phyloP scores from a whole-genome alignment of 2,113 vertebrate genomes.

The Ceratotherium simum region DNA sequence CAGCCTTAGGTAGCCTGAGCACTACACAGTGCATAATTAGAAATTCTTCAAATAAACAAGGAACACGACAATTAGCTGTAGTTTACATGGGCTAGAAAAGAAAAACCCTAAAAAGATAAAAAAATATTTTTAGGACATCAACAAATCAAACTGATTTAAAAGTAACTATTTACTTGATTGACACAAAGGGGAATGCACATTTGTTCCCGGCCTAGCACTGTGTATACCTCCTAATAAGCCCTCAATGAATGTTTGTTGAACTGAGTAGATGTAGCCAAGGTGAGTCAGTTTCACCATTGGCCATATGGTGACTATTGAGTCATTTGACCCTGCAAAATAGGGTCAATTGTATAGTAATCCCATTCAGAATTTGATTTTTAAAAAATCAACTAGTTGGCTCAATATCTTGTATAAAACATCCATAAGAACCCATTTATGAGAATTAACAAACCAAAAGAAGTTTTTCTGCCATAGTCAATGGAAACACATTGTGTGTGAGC shows the following conservation, averaged over 20 bases:
- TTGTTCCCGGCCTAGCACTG: neutral
- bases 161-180: neutral
- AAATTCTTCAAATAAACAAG: conserved; percentile 4
- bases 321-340: neutral
- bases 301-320: neutral
- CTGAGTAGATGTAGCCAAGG: neutral
- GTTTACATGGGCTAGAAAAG: neutral
- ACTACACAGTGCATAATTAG: neutral
- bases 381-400: neutral
- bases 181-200: neutral
- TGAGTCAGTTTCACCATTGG: neutral
- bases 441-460: neutral
- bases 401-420: neutral
- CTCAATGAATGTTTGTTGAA: neutral
- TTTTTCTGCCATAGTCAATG: neutral
- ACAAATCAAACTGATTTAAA: neutral
- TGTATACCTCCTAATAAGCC: neutral
- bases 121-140: neutral
- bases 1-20: neutral
- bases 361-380: neutral
- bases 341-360: neutral
- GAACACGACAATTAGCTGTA: neutral
- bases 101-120: neutral
- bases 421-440: neutral
- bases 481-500: neutral